Evolutionary conservation across 2,888 invertebrate genomes (phyloP).

Genomic region (Phrixothrix hirtus): DNA sequence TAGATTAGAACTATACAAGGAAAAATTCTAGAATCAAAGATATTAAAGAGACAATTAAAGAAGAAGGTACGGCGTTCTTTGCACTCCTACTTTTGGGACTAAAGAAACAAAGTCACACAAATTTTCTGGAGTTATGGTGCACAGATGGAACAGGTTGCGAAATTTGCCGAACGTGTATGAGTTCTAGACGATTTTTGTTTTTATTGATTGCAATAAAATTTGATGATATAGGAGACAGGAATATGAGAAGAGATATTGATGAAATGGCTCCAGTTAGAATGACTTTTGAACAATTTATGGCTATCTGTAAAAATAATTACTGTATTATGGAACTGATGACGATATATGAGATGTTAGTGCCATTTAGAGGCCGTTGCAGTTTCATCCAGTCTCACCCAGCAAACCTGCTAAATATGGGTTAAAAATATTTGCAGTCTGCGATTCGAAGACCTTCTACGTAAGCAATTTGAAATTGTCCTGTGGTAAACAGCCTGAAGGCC

Average conservation of each 20-base stretch:
- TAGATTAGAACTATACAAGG: too few relatives aligned
- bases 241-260: not conserved
- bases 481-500: not conserved
- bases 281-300: not conserved
- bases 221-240: not conserved
- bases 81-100: not conserved
- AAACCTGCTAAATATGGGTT: not conserved
- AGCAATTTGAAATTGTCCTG: not conserved
- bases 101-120: conserved; percentile 1
- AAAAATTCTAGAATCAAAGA: too few relatives aligned
- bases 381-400: too few relatives aligned
- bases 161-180: not conserved
- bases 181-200: conserved; percentile 1
- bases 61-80: too few relatives aligned
- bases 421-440: not conserved
- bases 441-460: not conserved
- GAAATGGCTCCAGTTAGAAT: not conserved
- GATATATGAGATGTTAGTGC: not conserved
- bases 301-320: not conserved
- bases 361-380: too few relatives aligned
- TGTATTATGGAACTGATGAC: not conserved
- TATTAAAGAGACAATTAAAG: too few relatives aligned
- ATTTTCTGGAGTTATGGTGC: not conserved
- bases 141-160: not conserved
- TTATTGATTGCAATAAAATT: not conserved